A percentile compares a stretch with the other conserved stretches of the same genome.
phyloP scores from a whole-genome alignment of 2,113 vertebrate genomes.

The Tor tambroides region DNA sequence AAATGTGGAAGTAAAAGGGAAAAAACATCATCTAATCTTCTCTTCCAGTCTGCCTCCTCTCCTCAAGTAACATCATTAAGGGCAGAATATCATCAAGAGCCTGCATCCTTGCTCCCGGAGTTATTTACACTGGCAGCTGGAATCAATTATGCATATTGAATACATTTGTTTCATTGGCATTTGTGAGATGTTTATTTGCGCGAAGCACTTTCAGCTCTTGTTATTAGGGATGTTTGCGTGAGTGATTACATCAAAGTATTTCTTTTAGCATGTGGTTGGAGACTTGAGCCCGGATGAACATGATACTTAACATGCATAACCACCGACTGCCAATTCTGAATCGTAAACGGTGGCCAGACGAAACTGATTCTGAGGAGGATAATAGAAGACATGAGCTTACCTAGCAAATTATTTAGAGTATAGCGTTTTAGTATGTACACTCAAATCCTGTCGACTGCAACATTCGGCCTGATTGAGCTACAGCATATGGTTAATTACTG shows the following conservation, averaged over 20 bases:
- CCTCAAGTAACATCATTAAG: constrained; percentile 46
- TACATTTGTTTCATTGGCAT: constrained; percentile 47
- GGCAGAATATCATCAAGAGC: constrained; percentile 37
- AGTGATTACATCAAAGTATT: constrained; percentile 32
- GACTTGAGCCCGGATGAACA: not conserved
- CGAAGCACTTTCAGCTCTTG: constrained; percentile 26
- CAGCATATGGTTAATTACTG: not conserved
- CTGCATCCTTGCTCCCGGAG: not conserved
- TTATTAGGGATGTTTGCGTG: constrained; percentile 35
- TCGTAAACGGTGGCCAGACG: not conserved
- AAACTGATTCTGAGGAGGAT: not conserved
- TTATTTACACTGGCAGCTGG: constrained; percentile 38
- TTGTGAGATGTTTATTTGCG: constrained; percentile 51
- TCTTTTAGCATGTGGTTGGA: constrained; percentile 8
- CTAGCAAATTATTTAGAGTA: not conserved
- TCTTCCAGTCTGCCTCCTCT: constrained; percentile 24
- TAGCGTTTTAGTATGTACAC: not conserved
- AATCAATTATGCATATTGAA: constrained; percentile 61
- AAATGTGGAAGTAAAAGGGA: constrained; percentile 8
- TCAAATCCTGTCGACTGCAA: not conserved
- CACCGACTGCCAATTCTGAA: not conserved
- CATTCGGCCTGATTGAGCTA: not conserved
- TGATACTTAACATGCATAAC: not conserved
- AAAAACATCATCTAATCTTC: constrained; percentile 20
- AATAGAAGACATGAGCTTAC: not conserved